Evolutionary conservation across 2,797 vertebrate species (phyloP), one percentile per base, ranked within the genome.

Genomic region (Oreochromis grahami): DNA sequence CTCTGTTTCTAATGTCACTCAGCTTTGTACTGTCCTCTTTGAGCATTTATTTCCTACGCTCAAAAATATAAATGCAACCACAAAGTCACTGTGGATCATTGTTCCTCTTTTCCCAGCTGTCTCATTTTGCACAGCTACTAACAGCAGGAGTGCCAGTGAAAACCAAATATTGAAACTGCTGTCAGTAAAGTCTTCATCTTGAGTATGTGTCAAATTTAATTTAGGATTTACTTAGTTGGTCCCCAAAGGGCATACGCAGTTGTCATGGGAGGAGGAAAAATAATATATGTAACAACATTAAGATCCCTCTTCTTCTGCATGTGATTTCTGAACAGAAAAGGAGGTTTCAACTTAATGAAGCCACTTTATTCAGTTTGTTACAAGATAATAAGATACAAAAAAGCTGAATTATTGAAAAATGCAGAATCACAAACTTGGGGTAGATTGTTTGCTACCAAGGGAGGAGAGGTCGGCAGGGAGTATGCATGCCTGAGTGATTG

Each of bases 401-500:
- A 53, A 7, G 45, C n/a, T 80, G 17, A 77, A 36, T 82, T 63
- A 48, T 8, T 72, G 5, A 41, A 38, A 86, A 72, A 80, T 45
- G 8, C 83, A 32, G 17, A 65, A 13, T 53, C 56, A 14, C 29
- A 76, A 76, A 87, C 24, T 29, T 4, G 21, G 81, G 78, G 70
- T 72, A 85, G 77, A 82, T 48, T 77, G 78, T 84, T 82, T 86
- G 56, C 77, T 84, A 36, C 78, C 55, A 10, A 65, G 78, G 17
- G 56, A 76, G 81, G 60, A 78, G 80, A 89, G 60, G 82, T 77
- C 86, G 80, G 87, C 77, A 68, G 85, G 84, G 84, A 83, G 84
- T 81, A 41, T 86, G 84, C 88, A 85, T 88, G 88, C 84, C 85
- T 89, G 84, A 80, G 76, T 85, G 88, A 88, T 84, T 86, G 88